These are phyloP conservation scores for Drosophila niveifrons DNA, from an alignment of 2,888 invertebrate genomes.

Conservation along the genomic window DNA sequence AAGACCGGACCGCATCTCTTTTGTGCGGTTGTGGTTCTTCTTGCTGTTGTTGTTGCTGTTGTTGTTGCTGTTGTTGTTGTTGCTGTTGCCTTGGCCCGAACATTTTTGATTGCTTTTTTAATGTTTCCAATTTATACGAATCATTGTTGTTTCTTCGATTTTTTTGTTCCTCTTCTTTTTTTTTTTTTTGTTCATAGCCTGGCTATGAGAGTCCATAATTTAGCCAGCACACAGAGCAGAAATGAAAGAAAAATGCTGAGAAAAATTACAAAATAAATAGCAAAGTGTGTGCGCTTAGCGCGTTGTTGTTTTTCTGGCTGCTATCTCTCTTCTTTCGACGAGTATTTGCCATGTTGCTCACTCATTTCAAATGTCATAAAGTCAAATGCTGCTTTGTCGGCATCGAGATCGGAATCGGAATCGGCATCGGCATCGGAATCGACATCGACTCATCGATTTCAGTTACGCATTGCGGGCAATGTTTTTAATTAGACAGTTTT, in stretches of 20 bases:
- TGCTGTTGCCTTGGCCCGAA: conserved; percentile 73
- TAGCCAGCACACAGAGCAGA: conserved; percentile 56
- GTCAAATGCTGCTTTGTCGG: conserved; percentile 80
- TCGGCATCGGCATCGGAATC: conserved; percentile 1
- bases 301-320: conserved; percentile 1
- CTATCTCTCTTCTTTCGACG: conserved; percentile 24
- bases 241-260: conserved; percentile 52
- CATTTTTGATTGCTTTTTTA: conserved; percentile 80
- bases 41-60: conserved; percentile 37
- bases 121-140: conserved; percentile 81
- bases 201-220: conserved; percentile 75
- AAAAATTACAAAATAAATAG: conserved; percentile 80
- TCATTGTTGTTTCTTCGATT: conserved; percentile 72
- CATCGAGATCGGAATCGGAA: conserved; percentile 23
- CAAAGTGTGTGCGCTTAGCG: conserved; percentile 31
- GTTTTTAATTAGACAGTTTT: conserved; percentile 80
- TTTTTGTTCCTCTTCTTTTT: conserved; percentile 11
- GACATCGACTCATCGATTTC: conserved; percentile 60
- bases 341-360: conserved; percentile 23
- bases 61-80: conserved; percentile 16
- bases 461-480: conserved; percentile 77
- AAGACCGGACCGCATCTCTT: conserved; percentile 54
- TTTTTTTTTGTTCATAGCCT: conserved; percentile 11
- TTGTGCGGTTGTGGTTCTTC: conserved; percentile 37
- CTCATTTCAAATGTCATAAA: conserved; percentile 74